phyloP scores from a whole-genome alignment of 2,797 vertebrate species.

The Danio tinwini region DNA sequence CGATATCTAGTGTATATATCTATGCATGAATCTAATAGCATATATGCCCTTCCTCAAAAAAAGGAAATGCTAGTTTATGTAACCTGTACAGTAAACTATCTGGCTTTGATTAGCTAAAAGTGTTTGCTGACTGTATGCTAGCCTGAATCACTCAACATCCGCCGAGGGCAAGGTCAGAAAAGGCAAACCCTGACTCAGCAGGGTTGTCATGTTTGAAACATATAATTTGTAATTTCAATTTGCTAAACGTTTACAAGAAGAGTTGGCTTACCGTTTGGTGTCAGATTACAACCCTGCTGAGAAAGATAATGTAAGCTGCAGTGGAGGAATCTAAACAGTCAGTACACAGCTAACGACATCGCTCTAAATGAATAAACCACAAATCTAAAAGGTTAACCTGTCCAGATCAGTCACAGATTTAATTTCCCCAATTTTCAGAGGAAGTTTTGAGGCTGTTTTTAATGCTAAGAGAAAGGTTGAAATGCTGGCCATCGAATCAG shows the following conservation, averaged over 20 bases:
- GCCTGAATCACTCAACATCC: slow-evolving; percentile 32
- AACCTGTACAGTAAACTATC: neutral
- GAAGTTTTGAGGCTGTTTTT: slow-evolving; percentile 58
- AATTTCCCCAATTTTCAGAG: slow-evolving; percentile 38
- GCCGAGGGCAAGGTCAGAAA: slow-evolving; percentile 24
- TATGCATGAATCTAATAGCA: neutral
- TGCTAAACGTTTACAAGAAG: slow-evolving; percentile 25
- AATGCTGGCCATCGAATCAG: slow-evolving; percentile 52
- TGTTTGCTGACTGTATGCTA: slow-evolving; percentile 13
- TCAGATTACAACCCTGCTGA: neutral
- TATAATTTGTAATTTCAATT: slow-evolving; percentile 19
- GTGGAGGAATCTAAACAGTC: neutral
- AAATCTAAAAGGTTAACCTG: slow-evolving; percentile 34
- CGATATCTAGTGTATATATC: too few species aligned
- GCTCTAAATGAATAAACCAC: neutral
- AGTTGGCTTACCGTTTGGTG: slow-evolving; percentile 10
- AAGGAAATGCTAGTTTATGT: slow-evolving; percentile 11
- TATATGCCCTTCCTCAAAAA: neutral
- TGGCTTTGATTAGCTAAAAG: slow-evolving; percentile 30
- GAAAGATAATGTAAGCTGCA: neutral
- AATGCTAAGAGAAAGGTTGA: slow-evolving; percentile 58
- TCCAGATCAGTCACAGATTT: slow-evolving; percentile 41
- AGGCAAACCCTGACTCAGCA: slow-evolving; percentile 37
- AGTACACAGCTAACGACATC: neutral
- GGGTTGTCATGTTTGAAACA: slow-evolving; percentile 26